Conservation (phyloP, 2,113 vertebrate species). For the Hyla sarda region DNA sequence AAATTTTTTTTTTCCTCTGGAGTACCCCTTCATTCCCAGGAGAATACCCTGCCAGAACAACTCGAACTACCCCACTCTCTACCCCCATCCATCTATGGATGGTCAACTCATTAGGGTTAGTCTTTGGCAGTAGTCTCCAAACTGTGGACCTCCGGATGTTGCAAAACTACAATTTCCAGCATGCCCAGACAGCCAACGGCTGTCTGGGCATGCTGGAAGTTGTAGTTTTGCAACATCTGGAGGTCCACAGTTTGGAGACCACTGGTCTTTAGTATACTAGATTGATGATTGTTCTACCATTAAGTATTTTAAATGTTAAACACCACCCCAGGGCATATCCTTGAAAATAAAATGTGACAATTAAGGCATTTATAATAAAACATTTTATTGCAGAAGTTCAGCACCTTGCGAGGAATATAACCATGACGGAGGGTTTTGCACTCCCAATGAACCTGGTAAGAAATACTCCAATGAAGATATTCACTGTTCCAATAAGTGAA, state of each 20-base stretch:
- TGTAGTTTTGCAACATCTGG: no score
- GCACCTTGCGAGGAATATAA: neutral
- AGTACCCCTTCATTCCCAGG: no score
- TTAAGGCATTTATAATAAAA: neutral
- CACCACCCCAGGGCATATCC: neutral
- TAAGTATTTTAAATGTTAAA: neutral
- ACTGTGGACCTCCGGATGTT: no score
- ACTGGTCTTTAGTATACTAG: neutral
- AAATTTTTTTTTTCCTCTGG: no score
- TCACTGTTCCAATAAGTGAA: conserved; percentile 39
- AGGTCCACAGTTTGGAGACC: no score
- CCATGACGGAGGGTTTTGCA: conserved; percentile 11
- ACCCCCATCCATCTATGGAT: no score
- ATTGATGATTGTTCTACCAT: neutral
- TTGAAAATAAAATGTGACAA: conserved; percentile 11
- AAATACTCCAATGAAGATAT: conserved; percentile 24
- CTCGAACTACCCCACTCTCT: no score
- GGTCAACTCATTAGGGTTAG: neutral
- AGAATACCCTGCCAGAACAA: no score
- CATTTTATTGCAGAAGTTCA: conserved; percentile 5
- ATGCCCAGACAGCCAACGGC: no score
- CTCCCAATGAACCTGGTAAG: conserved; percentile 31
- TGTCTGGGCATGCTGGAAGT: no score
- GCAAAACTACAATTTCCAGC: no score
- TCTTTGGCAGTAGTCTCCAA: no score